A percentile compares a stretch with the other conserved stretches of the same genome.
phyloP scores from a whole-genome alignment of 2,888 invertebrate genomes.

The Troglohyphantes excavatus region DNA sequence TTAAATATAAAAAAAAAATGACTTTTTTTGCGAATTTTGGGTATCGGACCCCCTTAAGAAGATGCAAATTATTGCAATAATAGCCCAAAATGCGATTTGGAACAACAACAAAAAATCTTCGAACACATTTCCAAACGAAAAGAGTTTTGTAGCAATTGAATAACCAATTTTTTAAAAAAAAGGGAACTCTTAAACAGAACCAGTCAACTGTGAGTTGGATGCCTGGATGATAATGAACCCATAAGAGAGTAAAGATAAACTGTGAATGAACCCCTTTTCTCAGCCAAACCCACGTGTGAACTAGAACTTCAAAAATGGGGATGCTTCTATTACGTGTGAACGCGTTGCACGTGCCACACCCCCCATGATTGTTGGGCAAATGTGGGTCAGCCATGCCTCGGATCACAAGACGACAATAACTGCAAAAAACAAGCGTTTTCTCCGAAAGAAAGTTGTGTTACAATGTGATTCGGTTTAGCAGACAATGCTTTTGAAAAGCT shows the following conservation, averaged over 20 bases:
- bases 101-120: too few relatives aligned
- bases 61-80: too few relatives aligned
- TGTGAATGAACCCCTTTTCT: too few relatives aligned
- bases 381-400: background rate
- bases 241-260: too few relatives aligned
- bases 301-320: slow-evolving; percentile 1
- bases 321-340: background rate
- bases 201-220: slow-evolving; percentile 1
- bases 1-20: too few relatives aligned
- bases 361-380: background rate
- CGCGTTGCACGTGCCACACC: background rate
- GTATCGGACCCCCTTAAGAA: too few relatives aligned
- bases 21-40: too few relatives aligned
- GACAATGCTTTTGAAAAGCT: background rate
- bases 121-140: background rate
- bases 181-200: background rate
- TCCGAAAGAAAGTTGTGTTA: background rate
- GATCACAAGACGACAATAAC: background rate
- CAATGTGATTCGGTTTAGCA: background rate
- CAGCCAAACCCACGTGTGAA: background rate
- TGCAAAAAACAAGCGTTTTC: background rate
- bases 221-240: background rate
- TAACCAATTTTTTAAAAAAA: too few relatives aligned
- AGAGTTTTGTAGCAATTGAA: too few relatives aligned
- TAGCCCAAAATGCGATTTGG: too few relatives aligned